A percentile compares a stretch with the other conserved stretches of the same genome.
Conservation (phyloP, 1,140 invertebrate genomes). For the Babylonia areolata region DNA sequence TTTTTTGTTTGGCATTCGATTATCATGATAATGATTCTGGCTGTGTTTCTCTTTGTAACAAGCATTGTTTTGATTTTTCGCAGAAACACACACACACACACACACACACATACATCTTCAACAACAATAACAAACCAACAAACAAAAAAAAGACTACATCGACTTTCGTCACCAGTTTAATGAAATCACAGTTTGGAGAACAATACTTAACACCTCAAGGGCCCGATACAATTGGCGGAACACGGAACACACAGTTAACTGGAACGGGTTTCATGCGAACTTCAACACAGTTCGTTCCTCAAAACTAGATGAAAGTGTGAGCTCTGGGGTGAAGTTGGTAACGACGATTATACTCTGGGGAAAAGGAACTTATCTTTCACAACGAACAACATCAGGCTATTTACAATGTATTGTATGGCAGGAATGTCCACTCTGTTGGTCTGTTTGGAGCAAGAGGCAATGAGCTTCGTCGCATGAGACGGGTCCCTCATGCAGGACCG, state of each 20-base stretch:
- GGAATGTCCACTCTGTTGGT: neutral
- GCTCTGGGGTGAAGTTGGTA: neutral
- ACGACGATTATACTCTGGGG: neutral
- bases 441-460: too few species aligned
- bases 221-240: neutral
- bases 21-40: too few species aligned
- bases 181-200: neutral
- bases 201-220: neutral
- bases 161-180: neutral
- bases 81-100: too few species aligned
- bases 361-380: neutral
- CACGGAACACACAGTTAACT: neutral
- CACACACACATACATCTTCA: too few species aligned
- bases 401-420: neutral
- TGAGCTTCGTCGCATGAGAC: too few species aligned
- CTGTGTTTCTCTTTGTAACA: too few species aligned
- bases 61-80: too few species aligned
- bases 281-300: neutral
- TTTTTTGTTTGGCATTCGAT: too few species aligned
- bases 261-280: neutral
- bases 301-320: neutral
- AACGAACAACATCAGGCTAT: neutral
- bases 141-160: neutral
- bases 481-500: too few species aligned
- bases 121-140: too few species aligned